Conservation (phyloP, 1,140 invertebrate species). For the Littorina saxatilis region DNA sequence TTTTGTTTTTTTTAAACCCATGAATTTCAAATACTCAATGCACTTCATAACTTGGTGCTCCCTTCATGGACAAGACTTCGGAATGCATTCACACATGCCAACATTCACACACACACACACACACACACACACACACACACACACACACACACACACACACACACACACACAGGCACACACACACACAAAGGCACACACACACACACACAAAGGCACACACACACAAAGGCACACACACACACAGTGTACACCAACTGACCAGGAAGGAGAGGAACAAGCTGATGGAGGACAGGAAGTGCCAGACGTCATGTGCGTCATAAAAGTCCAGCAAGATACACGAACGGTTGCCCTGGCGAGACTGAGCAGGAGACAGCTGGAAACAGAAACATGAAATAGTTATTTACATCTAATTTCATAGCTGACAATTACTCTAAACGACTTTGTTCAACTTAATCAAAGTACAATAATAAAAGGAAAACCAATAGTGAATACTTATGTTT, state of each 20-base stretch:
- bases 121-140: slow-evolving; percentile 7
- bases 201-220: too few species aligned
- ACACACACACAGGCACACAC: slow-evolving; percentile 3
- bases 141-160: neutral
- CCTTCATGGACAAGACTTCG: too few species aligned
- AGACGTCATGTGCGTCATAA: slow-evolving; percentile 92
- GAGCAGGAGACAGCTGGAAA: slow-evolving; percentile 79
- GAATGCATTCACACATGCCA: neutral
- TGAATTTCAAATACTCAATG: too few species aligned
- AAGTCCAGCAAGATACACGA: slow-evolving; percentile 86
- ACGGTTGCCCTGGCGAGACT: slow-evolving; percentile 86
- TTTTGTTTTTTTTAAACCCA: too few species aligned
- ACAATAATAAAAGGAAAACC: neutral
- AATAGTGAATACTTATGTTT: neutral
- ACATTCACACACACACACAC: slow-evolving; percentile 8
- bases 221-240: too few species aligned
- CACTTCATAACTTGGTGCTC: too few species aligned
- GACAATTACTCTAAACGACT: neutral
- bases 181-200: too few species aligned
- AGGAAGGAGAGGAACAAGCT: slow-evolving; percentile 91
- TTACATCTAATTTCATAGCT: neutral
- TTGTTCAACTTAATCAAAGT: neutral
- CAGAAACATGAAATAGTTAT: neutral
- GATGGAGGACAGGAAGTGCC: slow-evolving; percentile 91
- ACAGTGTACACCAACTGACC: slow-evolving; percentile 57